Evolutionary conservation across 2,888 invertebrate species (phyloP), one percentile per base, ranked within the genome.

Genomic region (Dysmachus trigonus): DNA sequence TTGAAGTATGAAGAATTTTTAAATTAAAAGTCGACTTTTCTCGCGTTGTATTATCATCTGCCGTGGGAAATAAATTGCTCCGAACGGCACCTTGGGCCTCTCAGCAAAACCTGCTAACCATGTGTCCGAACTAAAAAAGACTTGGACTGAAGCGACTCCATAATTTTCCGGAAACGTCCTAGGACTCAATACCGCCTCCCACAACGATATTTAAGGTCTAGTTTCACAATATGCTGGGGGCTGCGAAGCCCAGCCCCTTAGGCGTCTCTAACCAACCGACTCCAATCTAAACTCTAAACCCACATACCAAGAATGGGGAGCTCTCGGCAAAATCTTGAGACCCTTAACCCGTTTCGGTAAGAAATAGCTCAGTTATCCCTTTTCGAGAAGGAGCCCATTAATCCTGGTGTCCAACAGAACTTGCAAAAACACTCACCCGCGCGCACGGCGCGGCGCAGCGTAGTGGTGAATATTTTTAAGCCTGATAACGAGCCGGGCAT

Each of bases 381-480:
- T 74, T 33, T 33, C 13, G 13, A 74, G 76, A 62, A 62, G 62
- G 10, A 62, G 22, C 27, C 47, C 79, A 79, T 79, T 79, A 79
- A 47, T 47, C 47, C 47, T 79, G 79, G 31, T 15, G 51, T 79
- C 51, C 22, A 41, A 38, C 76, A 79, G 27, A 30, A 79, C 27
- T 51, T 51, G 47, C 51, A 79, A 47, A 79, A 79, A 27, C 77
- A 77, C 77, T 77, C 41, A 47, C 51, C 47, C 79, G n/a, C 22
- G 15, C 22, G 47, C 51, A 15, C 51, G 30, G 31, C 15, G 35
- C 15, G 35, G 47, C 47, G 73, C n/a, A n/a, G n/a, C n/a, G 41
- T 31, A 31, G 79, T 79, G 79, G 51, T 79, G 79, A 79, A 79
- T 79, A 79, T 79, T 79, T 79, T 79, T 79, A 79, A 79, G 41